Evolutionary conservation across 2,113 vertebrate species (phyloP).

Genomic region (Pygoscelis adeliae): DNA sequence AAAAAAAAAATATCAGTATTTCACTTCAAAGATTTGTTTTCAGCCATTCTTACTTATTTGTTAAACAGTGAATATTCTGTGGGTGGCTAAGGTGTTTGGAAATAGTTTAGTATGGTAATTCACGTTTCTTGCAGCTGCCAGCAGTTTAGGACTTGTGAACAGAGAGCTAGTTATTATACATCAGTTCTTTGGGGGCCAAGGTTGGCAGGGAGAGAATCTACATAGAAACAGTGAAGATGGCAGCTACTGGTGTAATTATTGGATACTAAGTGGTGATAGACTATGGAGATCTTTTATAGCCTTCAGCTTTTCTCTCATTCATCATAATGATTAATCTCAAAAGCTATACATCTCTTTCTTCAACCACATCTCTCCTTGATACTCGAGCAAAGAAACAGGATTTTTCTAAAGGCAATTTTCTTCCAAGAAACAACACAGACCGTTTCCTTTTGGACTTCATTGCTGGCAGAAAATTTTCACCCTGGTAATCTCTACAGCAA

Average conservation of each 20-base stretch:
- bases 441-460: constrained; percentile 37
- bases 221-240: neutral
- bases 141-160: neutral
- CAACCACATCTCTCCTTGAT: neutral
- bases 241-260: neutral
- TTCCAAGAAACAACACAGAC: constrained; percentile 13
- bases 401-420: constrained; percentile 40
- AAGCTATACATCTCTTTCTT: neutral
- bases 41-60: neutral
- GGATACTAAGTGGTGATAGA: neutral
- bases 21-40: neutral
- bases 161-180: neutral
- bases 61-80: neutral
- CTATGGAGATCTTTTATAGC: neutral
- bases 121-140: neutral
- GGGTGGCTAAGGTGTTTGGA: neutral
- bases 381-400: neutral
- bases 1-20: neutral
- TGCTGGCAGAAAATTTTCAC: constrained; percentile 3
- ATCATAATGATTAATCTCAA: neutral
- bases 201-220: neutral
- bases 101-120: neutral
- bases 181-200: neutral
- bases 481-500: constrained; percentile 7
- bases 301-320: neutral